These are phyloP conservation scores for Eclectus roratus DNA, from an alignment of 2,113 vertebrate genomes.

Conservation along the genomic window DNA sequence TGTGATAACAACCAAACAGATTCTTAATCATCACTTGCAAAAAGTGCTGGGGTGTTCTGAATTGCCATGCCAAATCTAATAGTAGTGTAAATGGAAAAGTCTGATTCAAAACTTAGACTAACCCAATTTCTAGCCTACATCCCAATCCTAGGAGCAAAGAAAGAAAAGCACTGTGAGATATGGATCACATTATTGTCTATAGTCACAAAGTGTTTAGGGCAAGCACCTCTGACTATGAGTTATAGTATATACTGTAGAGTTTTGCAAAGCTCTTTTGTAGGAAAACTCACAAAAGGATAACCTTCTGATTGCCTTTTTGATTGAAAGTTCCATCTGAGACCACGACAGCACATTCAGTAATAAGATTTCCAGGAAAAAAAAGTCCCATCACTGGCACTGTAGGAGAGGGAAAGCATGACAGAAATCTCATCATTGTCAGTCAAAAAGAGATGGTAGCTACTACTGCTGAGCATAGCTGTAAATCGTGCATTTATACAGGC, in stretches of 20 bases:
- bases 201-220: constrained; percentile 39
- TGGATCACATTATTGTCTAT: constrained; percentile 44
- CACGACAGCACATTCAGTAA: constrained; percentile 71
- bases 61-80: constrained; percentile 18
- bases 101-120: background rate
- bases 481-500: constrained; percentile 65
- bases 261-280: constrained; percentile 62
- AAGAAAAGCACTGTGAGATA: constrained; percentile 35
- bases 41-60: constrained; percentile 9
- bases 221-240: constrained; percentile 50
- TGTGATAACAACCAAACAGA: background rate
- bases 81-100: background rate
- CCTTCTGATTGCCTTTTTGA: constrained; percentile 83
- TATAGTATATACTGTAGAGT: constrained; percentile 43
- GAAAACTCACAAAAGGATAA: constrained; percentile 76
- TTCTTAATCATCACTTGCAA: constrained; percentile 27
- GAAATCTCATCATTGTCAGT: constrained; percentile 79
- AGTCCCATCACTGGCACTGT: constrained; percentile 76
- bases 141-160: constrained; percentile 7
- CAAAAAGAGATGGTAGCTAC: constrained; percentile 70
- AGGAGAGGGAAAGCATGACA: constrained; percentile 76
- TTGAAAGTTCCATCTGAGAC: constrained; percentile 82
- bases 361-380: constrained; percentile 80
- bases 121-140: background rate
- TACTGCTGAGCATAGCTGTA: constrained; percentile 47